Percentiles rank a stretch among this genome's conserved stretches.
Conservation (phyloP, 2,113 vertebrate species). For the Phaetusa simplex region DNA sequence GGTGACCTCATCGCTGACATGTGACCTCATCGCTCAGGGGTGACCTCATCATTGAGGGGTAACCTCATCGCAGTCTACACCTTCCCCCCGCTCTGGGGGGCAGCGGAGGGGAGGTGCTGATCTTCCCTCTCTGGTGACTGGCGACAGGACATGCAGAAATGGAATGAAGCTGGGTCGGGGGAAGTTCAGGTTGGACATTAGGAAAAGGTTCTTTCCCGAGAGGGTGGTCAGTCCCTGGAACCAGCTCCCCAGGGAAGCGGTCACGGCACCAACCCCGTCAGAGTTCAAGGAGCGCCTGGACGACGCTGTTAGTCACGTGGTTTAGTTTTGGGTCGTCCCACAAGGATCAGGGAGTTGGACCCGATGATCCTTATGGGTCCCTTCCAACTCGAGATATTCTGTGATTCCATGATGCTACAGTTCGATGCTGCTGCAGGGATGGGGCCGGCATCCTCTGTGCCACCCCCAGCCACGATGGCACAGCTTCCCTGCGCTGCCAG, state of each 20-base stretch:
- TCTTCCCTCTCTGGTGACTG: neutral
- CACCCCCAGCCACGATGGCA: neutral
- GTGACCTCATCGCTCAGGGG: neutral
- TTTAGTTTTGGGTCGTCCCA: neutral
- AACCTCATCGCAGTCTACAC: neutral
- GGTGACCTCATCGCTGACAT: neutral
- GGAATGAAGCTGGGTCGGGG: neutral
- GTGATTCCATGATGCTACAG: no score
- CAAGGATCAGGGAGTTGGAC: neutral
- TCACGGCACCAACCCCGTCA: neutral
- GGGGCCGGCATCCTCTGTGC: fast-evolving
- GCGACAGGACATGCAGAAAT: fast-evolving
- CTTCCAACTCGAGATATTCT: neutral
- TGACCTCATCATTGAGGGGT: no score
- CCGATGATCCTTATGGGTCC: neutral
- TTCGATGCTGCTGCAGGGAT: neutral
- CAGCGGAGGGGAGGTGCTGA: neutral
- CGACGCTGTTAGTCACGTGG: fast-evolving
- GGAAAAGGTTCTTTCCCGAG: neutral
- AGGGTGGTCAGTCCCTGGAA: neutral
- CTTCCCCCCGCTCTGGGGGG: neutral
- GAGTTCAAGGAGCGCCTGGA: neutral
- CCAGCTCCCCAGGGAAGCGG: neutral
- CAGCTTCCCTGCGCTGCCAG: neutral
- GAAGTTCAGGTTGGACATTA: neutral